Conservation (phyloP, 1,140 invertebrate species). For the Drosophila carrolli region DNA sequence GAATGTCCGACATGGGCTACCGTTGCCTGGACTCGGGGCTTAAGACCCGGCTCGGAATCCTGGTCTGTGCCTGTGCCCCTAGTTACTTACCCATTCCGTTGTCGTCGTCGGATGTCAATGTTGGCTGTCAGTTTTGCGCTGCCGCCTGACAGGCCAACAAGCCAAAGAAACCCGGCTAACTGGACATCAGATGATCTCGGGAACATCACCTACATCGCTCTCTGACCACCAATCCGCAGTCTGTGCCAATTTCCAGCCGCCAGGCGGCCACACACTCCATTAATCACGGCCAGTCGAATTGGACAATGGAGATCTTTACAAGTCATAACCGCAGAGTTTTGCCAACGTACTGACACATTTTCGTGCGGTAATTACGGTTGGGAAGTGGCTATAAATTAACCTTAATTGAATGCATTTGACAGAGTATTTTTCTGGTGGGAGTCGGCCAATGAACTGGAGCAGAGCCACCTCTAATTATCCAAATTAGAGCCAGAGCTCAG, state of each 20-base stretch:
- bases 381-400: constrained; percentile 80
- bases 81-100: constrained; percentile 46
- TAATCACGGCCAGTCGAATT: constrained; percentile 64
- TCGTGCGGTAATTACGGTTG: constrained; percentile 61
- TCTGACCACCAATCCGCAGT: constrained; percentile 9
- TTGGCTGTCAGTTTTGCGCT: constrained; percentile 80
- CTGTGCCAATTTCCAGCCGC: constrained; percentile 65
- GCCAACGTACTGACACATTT: constrained; percentile 67
- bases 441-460: constrained; percentile 61
- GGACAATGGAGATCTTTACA: constrained; percentile 63
- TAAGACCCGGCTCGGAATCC: constrained; percentile 8
- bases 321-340: constrained; percentile 72
- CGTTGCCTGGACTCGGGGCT: constrained; percentile 41
- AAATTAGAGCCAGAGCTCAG: constrained; percentile 29
- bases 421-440: constrained; percentile 56
- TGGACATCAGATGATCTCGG: constrained; percentile 64
- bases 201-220: constrained; percentile 53
- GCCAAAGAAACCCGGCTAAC: constrained; percentile 58
- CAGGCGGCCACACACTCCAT: constrained; percentile 53
- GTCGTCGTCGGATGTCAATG: constrained; percentile 68
- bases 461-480: constrained; percentile 42
- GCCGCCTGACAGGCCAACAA: constrained; percentile 71
- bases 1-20: constrained; percentile 74
- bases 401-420: constrained; percentile 81
- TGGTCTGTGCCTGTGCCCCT: constrained; percentile 20